These are phyloP conservation scores for Temnothorax curvispinosus DNA, from an alignment of 1,140 invertebrate species.

Conservation along the genomic window DNA sequence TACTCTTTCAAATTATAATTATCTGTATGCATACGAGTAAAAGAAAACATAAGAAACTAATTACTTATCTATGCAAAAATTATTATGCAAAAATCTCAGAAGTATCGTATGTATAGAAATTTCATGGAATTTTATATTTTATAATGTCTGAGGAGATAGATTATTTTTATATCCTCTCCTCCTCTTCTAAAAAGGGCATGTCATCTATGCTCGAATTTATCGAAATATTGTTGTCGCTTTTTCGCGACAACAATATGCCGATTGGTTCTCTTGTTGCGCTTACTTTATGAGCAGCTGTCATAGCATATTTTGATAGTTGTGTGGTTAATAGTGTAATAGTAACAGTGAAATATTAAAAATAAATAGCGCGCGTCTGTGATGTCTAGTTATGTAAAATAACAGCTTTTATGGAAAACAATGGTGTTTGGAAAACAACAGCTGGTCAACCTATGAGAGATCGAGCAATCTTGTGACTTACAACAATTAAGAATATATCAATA, in stretches of 20 bases:
- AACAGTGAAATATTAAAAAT: too few species aligned
- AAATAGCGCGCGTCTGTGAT: too few species aligned
- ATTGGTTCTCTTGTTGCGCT: too few species aligned
- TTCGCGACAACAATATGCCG: too few species aligned
- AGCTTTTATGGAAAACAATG: background rate
- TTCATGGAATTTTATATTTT: background rate
- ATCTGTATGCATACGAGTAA: background rate
- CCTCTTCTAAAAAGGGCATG: too few species aligned
- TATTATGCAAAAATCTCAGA: background rate
- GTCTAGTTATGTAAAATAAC: background rate
- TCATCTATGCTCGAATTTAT: too few species aligned
- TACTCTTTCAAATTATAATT: background rate
- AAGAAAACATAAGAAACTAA: background rate
- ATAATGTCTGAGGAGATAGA: background rate
- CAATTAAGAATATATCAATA: background rate
- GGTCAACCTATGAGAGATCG: background rate
- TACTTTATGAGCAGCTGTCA: too few species aligned
- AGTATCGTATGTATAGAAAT: background rate
- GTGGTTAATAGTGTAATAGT: too few species aligned
- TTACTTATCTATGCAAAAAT: background rate
- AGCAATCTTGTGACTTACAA: slow-evolving; percentile 7
- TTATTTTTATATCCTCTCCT: background rate
- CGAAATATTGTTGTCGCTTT: too few species aligned
- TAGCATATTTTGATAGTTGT: too few species aligned
- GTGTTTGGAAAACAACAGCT: background rate